These are phyloP conservation scores for Priocnemis perturbator DNA, from an alignment of 2,888 invertebrate species.

Conservation along the genomic window DNA sequence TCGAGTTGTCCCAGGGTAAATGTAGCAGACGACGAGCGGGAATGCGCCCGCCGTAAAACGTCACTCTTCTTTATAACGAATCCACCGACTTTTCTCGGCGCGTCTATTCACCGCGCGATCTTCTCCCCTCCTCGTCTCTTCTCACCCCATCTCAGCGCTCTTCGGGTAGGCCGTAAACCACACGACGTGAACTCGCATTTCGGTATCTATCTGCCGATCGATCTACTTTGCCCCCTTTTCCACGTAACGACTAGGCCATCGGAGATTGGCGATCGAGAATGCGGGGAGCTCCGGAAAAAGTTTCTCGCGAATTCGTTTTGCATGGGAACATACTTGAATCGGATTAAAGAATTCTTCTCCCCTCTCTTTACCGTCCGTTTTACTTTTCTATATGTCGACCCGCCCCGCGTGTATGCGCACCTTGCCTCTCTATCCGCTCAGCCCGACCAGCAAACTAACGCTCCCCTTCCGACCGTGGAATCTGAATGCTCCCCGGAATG, in stretches of 20 bases:
- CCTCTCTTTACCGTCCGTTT: neutral
- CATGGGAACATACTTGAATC: too few species aligned
- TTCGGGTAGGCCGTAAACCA: constrained; percentile 22
- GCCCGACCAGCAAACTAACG: too few species aligned
- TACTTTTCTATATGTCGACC: too few species aligned
- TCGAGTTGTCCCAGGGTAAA: too few species aligned
- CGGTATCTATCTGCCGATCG: constrained; percentile 5
- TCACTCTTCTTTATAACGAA: constrained; percentile 17
- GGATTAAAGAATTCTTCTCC: neutral
- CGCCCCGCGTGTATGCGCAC: too few species aligned
- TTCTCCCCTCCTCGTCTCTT: neutral
- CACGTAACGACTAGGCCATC: neutral
- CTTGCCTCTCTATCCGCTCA: too few species aligned
- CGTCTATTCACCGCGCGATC: constrained; percentile 1
- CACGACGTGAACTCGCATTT: constrained; percentile 7
- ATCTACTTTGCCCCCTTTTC: constrained; percentile 8
- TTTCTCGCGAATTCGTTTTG: neutral
- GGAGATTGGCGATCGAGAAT: neutral
- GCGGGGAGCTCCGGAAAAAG: neutral
- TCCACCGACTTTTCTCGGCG: neutral
- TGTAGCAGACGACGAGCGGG: constrained; percentile 9
- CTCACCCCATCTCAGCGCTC: neutral
- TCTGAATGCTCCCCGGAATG: constrained; percentile 14
- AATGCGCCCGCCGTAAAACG: constrained; percentile 10
- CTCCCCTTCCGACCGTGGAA: constrained; percentile 6